A percentile compares a stretch with the other conserved stretches of the same genome.
Evolutionary conservation across 2,888 invertebrate species (phyloP).

Genomic region (Agrotis ipsilon): DNA sequence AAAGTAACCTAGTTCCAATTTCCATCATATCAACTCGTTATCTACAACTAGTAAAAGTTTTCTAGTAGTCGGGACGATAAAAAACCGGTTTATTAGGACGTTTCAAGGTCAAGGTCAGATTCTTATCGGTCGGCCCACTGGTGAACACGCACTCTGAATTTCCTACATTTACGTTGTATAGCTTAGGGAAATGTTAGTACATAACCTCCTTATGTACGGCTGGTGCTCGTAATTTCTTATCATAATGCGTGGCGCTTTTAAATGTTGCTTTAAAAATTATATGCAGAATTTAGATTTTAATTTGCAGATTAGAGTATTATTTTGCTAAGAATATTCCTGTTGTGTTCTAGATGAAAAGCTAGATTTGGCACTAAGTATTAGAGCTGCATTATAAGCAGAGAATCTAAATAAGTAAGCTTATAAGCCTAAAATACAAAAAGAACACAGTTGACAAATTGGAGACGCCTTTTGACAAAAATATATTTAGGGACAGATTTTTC

Average conservation of each 20-base stretch:
- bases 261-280: constrained; percentile 44
- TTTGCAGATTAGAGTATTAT: constrained; percentile 31
- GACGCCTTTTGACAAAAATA: no score
- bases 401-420: no score
- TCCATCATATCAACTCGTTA: constrained; percentile 35
- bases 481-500: no score
- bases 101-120: constrained; percentile 52
- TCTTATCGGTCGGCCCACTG: constrained; percentile 37
- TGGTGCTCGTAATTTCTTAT: constrained; percentile 47
- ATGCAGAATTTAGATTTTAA: constrained; percentile 55
- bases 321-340: not conserved
- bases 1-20: constrained; percentile 16
- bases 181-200: constrained; percentile 40
- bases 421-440: no score
- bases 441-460: no score
- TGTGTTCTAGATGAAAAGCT: no score
- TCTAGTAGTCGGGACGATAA: constrained; percentile 52
- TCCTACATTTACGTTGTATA: constrained; percentile 22
- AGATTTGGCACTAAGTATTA: no score
- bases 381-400: no score
- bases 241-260: constrained; percentile 27
- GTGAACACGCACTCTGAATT: constrained; percentile 55
- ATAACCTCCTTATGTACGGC: constrained; percentile 34
- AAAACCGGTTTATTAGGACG: constrained; percentile 49
- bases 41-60: constrained; percentile 56